Conservation (phyloP, 1,140 invertebrate species). For the Musca vetustissima region DNA sequence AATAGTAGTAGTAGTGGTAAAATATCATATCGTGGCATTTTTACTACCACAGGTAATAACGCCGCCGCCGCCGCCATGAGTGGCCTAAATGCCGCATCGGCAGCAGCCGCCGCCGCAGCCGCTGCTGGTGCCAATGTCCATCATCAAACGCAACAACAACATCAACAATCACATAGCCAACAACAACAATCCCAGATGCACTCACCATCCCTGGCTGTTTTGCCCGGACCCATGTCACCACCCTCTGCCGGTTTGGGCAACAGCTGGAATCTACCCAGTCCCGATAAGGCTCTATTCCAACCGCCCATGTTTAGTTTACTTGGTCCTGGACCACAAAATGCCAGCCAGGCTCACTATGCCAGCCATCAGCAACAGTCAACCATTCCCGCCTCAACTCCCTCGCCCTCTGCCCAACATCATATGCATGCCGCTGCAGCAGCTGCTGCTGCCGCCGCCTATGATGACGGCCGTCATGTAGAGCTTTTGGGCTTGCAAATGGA, state of each 20-base stretch:
- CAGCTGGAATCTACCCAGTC: constrained; percentile 63
- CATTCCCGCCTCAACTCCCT: constrained; percentile 43
- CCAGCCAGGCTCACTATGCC: constrained; percentile 55
- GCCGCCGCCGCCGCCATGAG: constrained; percentile 62
- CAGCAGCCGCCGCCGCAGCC: constrained; percentile 33
- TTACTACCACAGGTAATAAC: constrained; percentile 64
- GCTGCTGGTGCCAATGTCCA: constrained; percentile 33
- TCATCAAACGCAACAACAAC: constrained; percentile 21
- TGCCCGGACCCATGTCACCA: constrained; percentile 58
- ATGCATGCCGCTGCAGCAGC: constrained; percentile 27
- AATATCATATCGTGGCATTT: constrained; percentile 71
- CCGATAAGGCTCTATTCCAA: constrained; percentile 64
- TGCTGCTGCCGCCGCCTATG: constrained; percentile 37
- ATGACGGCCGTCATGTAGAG: constrained; percentile 57
- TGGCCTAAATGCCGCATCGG: constrained; percentile 40
- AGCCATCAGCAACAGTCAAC: constrained; percentile 43
- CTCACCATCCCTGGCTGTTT: constrained; percentile 44
- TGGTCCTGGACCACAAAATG: constrained; percentile 40
- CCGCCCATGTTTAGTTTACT: constrained; percentile 60
- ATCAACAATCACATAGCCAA: constrained; percentile 39
- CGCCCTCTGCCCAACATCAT: constrained; percentile 35
- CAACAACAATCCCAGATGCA: constrained; percentile 46
- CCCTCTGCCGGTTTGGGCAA: constrained; percentile 51
- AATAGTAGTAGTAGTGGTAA: constrained; percentile 59
- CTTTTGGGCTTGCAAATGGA: constrained; percentile 66